Evolutionary conservation across 1,140 invertebrate genomes (phyloP).

Genomic region (Bombus turneri): DNA sequence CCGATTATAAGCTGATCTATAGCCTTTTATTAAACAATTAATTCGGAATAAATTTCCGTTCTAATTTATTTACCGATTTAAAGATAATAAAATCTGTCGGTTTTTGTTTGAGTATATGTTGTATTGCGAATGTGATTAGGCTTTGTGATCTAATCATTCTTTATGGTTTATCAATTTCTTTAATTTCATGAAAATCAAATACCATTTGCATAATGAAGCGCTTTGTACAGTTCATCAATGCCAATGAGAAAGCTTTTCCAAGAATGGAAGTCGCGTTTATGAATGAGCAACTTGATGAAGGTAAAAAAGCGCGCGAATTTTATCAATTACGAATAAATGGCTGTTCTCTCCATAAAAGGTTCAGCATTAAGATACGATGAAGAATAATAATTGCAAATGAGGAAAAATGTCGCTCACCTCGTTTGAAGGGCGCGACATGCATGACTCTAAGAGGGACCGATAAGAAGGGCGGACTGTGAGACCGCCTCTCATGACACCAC

Average conservation of each 20-base stretch:
- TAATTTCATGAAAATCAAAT: not conserved
- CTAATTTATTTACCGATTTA: not conserved
- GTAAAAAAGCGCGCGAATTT: constrained; percentile 44
- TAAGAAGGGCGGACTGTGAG: constrained; percentile 81
- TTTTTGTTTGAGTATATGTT: not conserved
- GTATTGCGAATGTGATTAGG: not conserved
- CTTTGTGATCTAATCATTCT: not conserved
- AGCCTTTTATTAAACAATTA: not conserved
- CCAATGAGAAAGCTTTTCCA: not conserved
- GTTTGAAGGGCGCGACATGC: constrained; percentile 82
- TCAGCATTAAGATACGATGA: not conserved
- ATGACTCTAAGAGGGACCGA: constrained; percentile 81
- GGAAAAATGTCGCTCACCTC: constrained; percentile 74
- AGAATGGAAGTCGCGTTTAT: constrained; percentile 23
- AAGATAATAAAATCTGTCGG: not conserved
- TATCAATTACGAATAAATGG: constrained; percentile 22
- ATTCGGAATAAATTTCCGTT: no score
- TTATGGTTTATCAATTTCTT: not conserved
- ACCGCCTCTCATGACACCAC: constrained; percentile 83
- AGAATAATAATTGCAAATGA: not conserved
- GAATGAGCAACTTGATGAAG: constrained; percentile 26
- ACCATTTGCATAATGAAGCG: no score
- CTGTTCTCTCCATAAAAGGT: not conserved
- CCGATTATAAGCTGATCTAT: not conserved
- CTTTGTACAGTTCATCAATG: not conserved